Evolutionary conservation across 2,888 invertebrate species (phyloP).

Genomic region (Anaspis maculata): DNA sequence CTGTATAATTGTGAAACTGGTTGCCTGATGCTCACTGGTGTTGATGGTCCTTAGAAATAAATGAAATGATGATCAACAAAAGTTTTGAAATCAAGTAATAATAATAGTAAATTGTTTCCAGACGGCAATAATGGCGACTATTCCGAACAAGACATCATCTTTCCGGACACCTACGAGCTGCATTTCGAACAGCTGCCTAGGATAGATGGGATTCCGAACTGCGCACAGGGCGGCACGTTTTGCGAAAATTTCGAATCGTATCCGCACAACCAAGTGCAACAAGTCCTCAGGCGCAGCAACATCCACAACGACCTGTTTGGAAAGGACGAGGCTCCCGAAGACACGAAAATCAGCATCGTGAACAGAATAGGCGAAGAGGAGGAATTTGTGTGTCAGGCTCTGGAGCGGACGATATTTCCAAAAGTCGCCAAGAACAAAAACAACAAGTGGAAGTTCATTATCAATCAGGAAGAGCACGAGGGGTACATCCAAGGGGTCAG

Average conservation of each 20-base stretch:
- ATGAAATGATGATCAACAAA: no score
- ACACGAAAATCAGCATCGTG: conserved; percentile 3
- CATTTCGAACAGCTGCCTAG: conserved; percentile 15
- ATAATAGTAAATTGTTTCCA: no score
- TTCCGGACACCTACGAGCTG: conserved; percentile 24
- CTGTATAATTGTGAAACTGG: no score
- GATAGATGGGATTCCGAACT: conserved; percentile 20
- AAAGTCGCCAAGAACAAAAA: conserved; percentile 51
- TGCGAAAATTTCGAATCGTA: conserved; percentile 11
- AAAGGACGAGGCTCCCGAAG: conserved; percentile 6
- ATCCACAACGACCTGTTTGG: conserved; percentile 10
- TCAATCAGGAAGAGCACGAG: conserved; percentile 54
- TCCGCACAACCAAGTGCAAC: conserved; percentile 8
- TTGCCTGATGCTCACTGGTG: no score
- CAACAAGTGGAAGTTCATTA: conserved; percentile 59
- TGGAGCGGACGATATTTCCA: conserved; percentile 51
- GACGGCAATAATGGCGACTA: no score
- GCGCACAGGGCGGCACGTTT: conserved; percentile 8
- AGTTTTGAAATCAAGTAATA: no score
- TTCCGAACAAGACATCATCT: conserved; percentile 22
- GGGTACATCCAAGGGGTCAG: conserved; percentile 57
- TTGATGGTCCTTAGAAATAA: no score
- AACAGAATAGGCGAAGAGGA: conserved; percentile 28
- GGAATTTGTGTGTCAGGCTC: conserved; percentile 29
- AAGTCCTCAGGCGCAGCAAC: conserved; percentile 4